These are phyloP conservation scores for Maniola jurtina DNA, from an alignment of 1,140 invertebrate genomes.

Conservation along the genomic window DNA sequence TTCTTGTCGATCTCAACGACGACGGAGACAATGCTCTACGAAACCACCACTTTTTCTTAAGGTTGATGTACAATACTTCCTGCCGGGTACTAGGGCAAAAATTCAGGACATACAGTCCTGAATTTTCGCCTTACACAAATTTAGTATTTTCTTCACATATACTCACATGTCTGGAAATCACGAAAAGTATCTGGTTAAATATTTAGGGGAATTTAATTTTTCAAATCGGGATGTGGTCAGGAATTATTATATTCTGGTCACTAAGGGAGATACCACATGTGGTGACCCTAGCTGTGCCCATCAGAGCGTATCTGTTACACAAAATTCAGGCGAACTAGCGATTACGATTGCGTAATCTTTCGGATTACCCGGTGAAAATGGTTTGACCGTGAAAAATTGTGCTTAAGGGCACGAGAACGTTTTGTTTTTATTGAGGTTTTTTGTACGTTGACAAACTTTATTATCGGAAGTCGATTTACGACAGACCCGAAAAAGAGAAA, in stretches of 20 bases:
- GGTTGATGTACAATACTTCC: too few relatives aligned
- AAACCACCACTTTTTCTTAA: too few relatives aligned
- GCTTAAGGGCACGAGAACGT: conserved; percentile 36
- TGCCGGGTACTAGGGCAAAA: too few relatives aligned
- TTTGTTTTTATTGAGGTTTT: conserved; percentile 11
- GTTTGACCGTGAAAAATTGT: conserved; percentile 61
- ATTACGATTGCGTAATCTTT: conserved; percentile 49
- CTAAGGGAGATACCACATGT: neutral
- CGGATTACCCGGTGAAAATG: conserved; percentile 46
- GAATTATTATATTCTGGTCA: too few relatives aligned
- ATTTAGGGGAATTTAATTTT: too few relatives aligned
- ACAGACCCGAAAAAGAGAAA: conserved; percentile 6
- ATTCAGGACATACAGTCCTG: too few relatives aligned
- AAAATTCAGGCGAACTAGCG: conserved; percentile 46
- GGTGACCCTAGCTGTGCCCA: conserved; percentile 23
- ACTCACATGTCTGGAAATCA: too few relatives aligned
- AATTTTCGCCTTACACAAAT: too few relatives aligned
- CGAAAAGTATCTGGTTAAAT: too few relatives aligned
- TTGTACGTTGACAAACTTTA: neutral
- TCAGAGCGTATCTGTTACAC: conserved; percentile 55
- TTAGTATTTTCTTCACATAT: too few relatives aligned
- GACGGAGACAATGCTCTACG: too few relatives aligned
- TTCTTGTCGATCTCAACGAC: too few relatives aligned
- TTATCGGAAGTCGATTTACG: conserved; percentile 2
- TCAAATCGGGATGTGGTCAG: neutral